Conservation (phyloP, 2,888 invertebrate species). For the Uloborus plumipes region DNA sequence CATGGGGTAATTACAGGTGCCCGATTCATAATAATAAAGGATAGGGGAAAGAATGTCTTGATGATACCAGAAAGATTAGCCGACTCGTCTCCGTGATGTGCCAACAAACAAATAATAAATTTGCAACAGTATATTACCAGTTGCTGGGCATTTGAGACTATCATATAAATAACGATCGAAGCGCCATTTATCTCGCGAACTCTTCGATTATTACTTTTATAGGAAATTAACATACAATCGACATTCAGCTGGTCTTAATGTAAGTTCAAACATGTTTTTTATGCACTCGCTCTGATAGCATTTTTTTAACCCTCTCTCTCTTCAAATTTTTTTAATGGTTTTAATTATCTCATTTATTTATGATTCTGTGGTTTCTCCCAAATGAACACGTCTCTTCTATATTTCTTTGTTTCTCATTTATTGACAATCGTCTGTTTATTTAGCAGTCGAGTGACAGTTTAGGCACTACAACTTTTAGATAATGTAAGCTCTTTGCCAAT, state of each 20-base stretch:
- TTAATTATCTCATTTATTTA: not conserved
- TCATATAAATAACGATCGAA: slow-evolving; percentile 1
- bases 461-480: too few relatives aligned
- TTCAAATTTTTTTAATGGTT: not conserved
- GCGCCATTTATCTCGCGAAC: not conserved
- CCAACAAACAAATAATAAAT: not conserved
- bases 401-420: not conserved
- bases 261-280: too few relatives aligned
- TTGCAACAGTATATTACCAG: too few relatives aligned
- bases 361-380: not conserved
- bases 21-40: slow-evolving; percentile 50
- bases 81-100: not conserved
- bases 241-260: not conserved
- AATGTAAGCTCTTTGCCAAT: too few relatives aligned
- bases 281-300: too few relatives aligned
- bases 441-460: too few relatives aligned
- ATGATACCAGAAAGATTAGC: slow-evolving; percentile 20
- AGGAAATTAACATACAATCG: slow-evolving; percentile 33
- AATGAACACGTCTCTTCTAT: not conserved
- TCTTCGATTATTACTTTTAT: not conserved
- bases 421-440: not conserved
- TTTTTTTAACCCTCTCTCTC: not conserved
- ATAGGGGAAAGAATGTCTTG: slow-evolving; percentile 30
- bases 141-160: not conserved
- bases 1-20: slow-evolving; percentile 54